Evolutionary conservation across 2,113 vertebrate genomes (phyloP).

Genomic region (Halcyon malimbica): DNA sequence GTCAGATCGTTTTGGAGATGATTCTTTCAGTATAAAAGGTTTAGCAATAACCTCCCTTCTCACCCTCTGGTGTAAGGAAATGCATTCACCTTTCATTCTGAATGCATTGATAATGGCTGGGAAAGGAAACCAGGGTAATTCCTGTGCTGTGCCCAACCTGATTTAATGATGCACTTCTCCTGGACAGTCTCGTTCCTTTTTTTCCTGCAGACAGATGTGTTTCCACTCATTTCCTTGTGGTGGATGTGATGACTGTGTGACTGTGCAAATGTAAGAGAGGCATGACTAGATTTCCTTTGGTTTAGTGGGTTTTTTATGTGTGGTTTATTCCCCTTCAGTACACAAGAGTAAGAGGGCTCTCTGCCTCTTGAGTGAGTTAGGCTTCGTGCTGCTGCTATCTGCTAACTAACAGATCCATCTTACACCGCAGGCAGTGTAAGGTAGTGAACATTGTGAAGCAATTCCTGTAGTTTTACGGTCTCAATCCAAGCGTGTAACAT

Average conservation of each 20-base stretch:
- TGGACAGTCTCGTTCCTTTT: background rate
- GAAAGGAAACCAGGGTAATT: background rate
- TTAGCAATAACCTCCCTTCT: background rate
- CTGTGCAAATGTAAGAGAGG: background rate
- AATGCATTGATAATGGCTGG: rapidly evolving
- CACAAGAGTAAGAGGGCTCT: background rate
- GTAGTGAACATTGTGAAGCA: background rate
- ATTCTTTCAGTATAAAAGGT: background rate
- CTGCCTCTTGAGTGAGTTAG: background rate
- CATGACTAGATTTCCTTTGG: background rate
- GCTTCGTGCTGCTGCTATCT: background rate
- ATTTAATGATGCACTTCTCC: background rate
- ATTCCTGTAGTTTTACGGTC: background rate
- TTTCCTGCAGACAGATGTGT: background rate
- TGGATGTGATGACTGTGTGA: background rate
- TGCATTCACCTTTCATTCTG: background rate
- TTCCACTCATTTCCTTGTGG: background rate
- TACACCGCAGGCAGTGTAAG: rapidly evolving
- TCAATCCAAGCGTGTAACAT: background rate
- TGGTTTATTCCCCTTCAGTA: background rate
- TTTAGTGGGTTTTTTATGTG: background rate
- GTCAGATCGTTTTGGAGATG: background rate
- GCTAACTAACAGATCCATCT: background rate
- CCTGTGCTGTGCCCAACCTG: background rate
- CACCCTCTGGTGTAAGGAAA: background rate